Evolutionary conservation across 2,797 vertebrate species (phyloP), one percentile per base, ranked within the genome.

Genomic region (Anguilla pacifica): DNA sequence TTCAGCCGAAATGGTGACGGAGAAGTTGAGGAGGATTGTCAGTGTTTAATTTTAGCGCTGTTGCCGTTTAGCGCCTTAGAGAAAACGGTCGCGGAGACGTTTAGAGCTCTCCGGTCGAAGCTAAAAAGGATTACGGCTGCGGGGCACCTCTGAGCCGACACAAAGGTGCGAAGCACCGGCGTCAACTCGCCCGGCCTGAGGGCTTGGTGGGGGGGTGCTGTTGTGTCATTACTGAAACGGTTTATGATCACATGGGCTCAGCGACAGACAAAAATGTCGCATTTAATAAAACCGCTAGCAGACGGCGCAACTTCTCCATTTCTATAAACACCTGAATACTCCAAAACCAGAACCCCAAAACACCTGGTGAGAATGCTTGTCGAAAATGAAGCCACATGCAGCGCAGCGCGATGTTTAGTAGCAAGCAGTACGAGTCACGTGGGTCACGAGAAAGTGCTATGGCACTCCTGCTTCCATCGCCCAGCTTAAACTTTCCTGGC

Each of bases 11-110:
- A 49, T 51, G 79, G 46, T n/a, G 79, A 49, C 74, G 22, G 74
- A 22, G 79, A 49, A 82, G 79, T 25, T 13, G 22, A 51, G 79
- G 19, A 82, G 43, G 79, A 51, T 82, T 82, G 51, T 82, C 79
- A n/a, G 6, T 51, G 72, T 51, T 82, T 11, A 22, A 49, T 49
- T 82, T 51, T 82, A 25, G 43, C 43, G 51, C 22, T 7, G 74
- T 25, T 43, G 35, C 64, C 7, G 64, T 31, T 35, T 22, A 13
- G 6, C 13, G 43, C 72, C 22, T 43, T 77, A 2, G 13, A 77
- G 72, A 43, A 77, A 77, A 19, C 72, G 17, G 4, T 5, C 17
- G 72, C 17, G 13, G 72, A 25, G 35, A 77, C 35, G 31, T 43
- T 13, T 35, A 77, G 35, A 4, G 31, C 77, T 49, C 43, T 22